Conservation (phyloP, 2,888 invertebrate genomes). For the Drosophila atripex region DNA sequence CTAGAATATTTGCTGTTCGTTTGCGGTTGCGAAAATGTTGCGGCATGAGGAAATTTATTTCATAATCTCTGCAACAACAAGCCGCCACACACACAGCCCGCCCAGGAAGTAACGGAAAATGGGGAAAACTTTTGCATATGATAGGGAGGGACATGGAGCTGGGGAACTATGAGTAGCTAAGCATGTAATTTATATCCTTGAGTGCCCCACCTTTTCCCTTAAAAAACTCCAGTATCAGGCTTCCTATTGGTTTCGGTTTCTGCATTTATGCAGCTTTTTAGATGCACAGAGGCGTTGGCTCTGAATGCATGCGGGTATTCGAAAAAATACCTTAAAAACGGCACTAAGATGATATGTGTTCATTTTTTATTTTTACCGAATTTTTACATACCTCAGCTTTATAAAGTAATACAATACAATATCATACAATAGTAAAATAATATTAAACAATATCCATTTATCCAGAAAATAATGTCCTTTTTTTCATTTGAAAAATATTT, state of each 20-base stretch:
- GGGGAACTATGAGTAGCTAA: constrained; percentile 72
- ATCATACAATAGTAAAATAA: not conserved
- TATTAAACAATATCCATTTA: not conserved
- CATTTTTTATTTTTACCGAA: not conserved
- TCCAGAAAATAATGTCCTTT: not conserved
- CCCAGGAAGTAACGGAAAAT: constrained; percentile 9
- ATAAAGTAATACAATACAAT: not conserved
- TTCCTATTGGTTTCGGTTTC: constrained; percentile 16
- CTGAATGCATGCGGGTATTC: not conserved
- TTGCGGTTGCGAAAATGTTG: constrained; percentile 66
- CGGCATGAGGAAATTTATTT: constrained; percentile 78
- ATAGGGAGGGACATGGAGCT: constrained; percentile 27
- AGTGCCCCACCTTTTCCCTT: constrained; percentile 15
- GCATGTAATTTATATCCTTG: constrained; percentile 78
- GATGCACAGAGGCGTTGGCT: constrained; percentile 41
- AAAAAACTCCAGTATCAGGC: constrained; percentile 8
- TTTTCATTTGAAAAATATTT: not conserved
- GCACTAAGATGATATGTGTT: not conserved
- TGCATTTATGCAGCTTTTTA: constrained; percentile 50
- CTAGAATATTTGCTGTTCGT: constrained; percentile 53
- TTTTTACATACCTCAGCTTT: not conserved
- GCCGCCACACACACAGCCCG: constrained; percentile 8
- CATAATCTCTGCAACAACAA: constrained; percentile 69
- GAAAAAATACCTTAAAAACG: not conserved
- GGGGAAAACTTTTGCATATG: constrained; percentile 62